These are phyloP conservation scores for Epicampocera succincta DNA, from an alignment of 2,888 invertebrate species.

Conservation along the genomic window DNA sequence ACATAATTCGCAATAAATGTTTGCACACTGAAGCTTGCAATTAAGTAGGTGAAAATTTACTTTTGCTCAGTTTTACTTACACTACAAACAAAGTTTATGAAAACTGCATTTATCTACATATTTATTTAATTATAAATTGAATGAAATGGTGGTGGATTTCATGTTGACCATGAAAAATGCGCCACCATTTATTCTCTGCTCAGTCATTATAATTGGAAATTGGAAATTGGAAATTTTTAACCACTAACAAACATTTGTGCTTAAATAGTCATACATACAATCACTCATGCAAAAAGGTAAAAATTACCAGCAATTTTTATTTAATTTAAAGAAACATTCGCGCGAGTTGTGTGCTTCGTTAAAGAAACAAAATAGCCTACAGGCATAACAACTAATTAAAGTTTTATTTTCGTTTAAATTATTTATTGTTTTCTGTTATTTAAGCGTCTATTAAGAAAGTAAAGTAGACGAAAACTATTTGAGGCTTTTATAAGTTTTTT, in stretches of 20 bases:
- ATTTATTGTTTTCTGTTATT: slow-evolving; percentile 40
- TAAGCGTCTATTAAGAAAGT: slow-evolving; percentile 35
- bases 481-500: slow-evolving; percentile 42
- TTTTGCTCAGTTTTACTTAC: too few relatives aligned
- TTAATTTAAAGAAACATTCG: slow-evolving; percentile 30
- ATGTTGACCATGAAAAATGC: slow-evolving; percentile 1
- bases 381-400: slow-evolving; percentile 37
- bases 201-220: too few relatives aligned
- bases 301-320: slow-evolving; percentile 16
- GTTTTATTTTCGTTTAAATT: slow-evolving; percentile 53
- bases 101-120: too few relatives aligned
- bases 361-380: slow-evolving; percentile 22
- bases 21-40: too few relatives aligned
- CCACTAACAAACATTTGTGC: too few relatives aligned
- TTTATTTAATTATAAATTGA: too few relatives aligned
- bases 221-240: too few relatives aligned
- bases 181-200: neutral
- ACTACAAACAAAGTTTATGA: too few relatives aligned
- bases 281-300: neutral
- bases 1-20: too few relatives aligned
- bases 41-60: too few relatives aligned
- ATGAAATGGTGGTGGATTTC: neutral
- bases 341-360: slow-evolving; percentile 13
- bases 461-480: slow-evolving; percentile 42
- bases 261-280: neutral